Evolutionary conservation across 2,888 invertebrate genomes (phyloP).

Genomic region (Acleris emargana): DNA sequence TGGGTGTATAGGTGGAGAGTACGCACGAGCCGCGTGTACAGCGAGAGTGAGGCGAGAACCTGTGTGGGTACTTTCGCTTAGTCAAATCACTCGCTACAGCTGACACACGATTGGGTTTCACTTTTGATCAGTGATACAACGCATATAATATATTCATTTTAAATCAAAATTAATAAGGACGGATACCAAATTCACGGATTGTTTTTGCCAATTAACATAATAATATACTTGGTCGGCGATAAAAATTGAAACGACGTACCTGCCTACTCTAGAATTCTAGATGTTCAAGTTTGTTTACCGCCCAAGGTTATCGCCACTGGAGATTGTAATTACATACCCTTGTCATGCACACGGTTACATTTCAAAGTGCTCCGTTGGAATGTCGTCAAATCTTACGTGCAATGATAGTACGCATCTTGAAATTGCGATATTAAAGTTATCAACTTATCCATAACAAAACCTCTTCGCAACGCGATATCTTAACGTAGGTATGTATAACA

Average conservation of each 20-base stretch:
- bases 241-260: not conserved
- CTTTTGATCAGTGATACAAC: constrained; percentile 59
- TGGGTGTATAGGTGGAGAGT: constrained; percentile 36
- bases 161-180: constrained; percentile 1
- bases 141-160: constrained; percentile 43
- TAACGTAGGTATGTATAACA: too few relatives aligned
- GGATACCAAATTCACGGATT: not conserved
- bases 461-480: too few relatives aligned
- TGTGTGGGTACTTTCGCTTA: constrained; percentile 79
- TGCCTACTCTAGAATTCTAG: constrained; percentile 1
- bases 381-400: too few relatives aligned
- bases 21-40: constrained; percentile 47
- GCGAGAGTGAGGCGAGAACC: constrained; percentile 64
- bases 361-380: not conserved
- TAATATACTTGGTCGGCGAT: too few relatives aligned
- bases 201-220: too few relatives aligned
- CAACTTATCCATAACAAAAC: too few relatives aligned
- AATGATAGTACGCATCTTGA: too few relatives aligned
- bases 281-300: constrained; percentile 37
- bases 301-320: constrained; percentile 49
- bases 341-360: constrained; percentile 51
- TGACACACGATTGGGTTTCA: constrained; percentile 72
- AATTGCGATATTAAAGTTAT: too few relatives aligned
- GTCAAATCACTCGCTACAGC: constrained; percentile 63
- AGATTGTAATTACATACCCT: constrained; percentile 57